Evolutionary conservation across 2,888 invertebrate genomes (phyloP).

Genomic region (Leistus spinibarbis): DNA sequence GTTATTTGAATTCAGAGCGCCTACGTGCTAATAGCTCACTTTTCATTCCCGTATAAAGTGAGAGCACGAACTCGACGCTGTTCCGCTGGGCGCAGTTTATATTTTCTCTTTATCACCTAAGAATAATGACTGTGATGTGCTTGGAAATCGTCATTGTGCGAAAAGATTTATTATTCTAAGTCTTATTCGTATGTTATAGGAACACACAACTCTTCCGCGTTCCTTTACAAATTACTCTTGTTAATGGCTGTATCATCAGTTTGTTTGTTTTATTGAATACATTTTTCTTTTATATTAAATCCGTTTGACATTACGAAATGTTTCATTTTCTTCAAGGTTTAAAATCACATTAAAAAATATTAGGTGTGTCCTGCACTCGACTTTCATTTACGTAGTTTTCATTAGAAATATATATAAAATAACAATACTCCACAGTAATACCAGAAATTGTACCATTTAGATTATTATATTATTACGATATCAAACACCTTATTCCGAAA

Average conservation of each 20-base stretch:
- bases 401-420: no score
- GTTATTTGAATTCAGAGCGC: slow-evolving; percentile 31
- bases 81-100: neutral
- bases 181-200: neutral
- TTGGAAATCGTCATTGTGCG: slow-evolving; percentile 27
- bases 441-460: no score
- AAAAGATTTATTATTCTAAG: slow-evolving; percentile 16
- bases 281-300: neutral
- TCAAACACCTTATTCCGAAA: no score
- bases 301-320: neutral
- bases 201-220: neutral
- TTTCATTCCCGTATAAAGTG: slow-evolving; percentile 21
- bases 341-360: no score
- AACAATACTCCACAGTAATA: no score
- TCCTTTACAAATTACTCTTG: neutral
- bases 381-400: no score
- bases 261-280: neutral
- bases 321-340: neutral
- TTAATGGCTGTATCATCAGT: neutral
- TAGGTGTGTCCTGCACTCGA: no score
- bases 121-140: slow-evolving; percentile 35
- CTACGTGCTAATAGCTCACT: slow-evolving; percentile 31
- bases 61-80: neutral
- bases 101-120: slow-evolving; percentile 29
- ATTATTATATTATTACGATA: no score